These are phyloP conservation scores for Cheilinus undulatus DNA, from an alignment of 2,113 vertebrate genomes.

Conservation along the genomic window DNA sequence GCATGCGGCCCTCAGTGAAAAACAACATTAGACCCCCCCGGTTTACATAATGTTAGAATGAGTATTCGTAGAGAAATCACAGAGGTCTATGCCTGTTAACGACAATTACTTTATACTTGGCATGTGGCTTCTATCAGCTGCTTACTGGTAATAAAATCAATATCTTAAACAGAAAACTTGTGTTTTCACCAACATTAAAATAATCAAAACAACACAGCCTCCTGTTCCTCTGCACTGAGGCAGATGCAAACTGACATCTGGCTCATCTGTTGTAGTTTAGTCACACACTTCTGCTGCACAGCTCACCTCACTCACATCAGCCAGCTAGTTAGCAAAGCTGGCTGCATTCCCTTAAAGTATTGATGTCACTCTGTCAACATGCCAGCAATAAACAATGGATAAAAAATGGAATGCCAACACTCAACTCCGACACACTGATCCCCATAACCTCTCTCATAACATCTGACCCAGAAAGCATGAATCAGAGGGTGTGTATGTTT, in stretches of 20 bases:
- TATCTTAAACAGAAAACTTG: no score
- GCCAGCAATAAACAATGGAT: slow-evolving; percentile 16
- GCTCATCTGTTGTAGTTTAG: slow-evolving; percentile 31
- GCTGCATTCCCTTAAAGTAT: neutral
- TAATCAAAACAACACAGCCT: neutral
- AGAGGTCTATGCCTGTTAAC: neutral
- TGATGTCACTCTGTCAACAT: slow-evolving; percentile 4
- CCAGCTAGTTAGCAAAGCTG: slow-evolving; percentile 12
- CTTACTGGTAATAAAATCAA: neutral
- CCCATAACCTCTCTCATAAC: neutral
- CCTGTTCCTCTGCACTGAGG: neutral
- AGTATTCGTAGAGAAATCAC: neutral
- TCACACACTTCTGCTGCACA: slow-evolving; percentile 34
- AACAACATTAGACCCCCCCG: no score
- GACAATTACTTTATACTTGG: neutral
- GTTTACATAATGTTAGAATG: neutral
- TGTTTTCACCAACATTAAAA: neutral
- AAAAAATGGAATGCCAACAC: neutral
- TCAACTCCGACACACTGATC: neutral
- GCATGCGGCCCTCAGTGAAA: no score
- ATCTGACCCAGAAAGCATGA: neutral
- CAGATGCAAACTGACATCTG: slow-evolving; percentile 28
- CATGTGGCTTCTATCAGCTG: neutral
- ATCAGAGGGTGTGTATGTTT: slow-evolving; percentile 18
- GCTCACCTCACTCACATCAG: slow-evolving; percentile 2